Conservation (phyloP, 2,797 vertebrate species). For the Muscicapa comitata region DNA sequence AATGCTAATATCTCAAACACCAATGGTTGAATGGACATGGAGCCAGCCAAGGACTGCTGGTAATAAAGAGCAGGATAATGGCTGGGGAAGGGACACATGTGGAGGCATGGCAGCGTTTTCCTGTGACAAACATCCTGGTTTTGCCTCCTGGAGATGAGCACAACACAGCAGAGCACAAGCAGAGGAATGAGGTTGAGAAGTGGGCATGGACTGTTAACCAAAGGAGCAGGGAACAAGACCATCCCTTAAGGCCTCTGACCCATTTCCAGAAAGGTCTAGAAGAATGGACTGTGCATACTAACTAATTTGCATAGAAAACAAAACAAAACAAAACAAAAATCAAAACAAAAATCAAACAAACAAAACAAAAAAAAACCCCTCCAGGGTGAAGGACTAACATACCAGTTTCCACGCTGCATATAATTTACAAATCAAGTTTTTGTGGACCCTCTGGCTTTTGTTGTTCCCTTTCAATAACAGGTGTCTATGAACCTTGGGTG, state of each 20-base stretch:
- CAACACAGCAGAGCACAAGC: not conserved
- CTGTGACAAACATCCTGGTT: not conserved
- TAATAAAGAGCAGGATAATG: not conserved
- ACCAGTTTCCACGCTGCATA: too few species aligned
- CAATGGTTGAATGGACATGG: rapidly evolving
- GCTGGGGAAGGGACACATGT: not conserved
- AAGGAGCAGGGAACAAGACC: not conserved
- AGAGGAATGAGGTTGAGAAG: not conserved
- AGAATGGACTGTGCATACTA: too few species aligned
- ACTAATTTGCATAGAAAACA: not conserved
- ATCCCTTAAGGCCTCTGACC: not conserved
- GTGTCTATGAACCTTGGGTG: too few species aligned
- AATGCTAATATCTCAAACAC: not conserved
- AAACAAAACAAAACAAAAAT: not conserved
- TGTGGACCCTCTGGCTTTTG: not conserved
- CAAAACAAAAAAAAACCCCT: not conserved
- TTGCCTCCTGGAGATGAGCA: not conserved
- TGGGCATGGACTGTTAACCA: not conserved
- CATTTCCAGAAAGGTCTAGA: not conserved
- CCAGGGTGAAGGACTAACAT: not conserved
- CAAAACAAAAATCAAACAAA: too few species aligned
- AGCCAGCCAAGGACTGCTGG: too few species aligned
- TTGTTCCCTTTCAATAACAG: not conserved
- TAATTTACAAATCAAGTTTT: not conserved
- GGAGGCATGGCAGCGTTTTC: not conserved